Percentiles rank a stretch among this genome's conserved stretches.
Conservation (phyloP, 2,113 vertebrate species). For the Turnix velox region DNA sequence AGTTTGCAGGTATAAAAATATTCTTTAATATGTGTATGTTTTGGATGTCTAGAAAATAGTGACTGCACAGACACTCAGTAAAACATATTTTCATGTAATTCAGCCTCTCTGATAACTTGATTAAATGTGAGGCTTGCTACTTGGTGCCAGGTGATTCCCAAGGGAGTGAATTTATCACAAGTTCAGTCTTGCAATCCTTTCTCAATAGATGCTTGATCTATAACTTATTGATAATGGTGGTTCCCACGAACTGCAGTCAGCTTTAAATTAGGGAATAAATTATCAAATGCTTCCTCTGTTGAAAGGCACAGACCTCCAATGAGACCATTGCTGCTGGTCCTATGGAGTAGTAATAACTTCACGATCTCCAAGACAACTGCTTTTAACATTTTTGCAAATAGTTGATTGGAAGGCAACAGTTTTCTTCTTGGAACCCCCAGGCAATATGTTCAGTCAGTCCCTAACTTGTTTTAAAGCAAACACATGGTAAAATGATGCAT, state of each 20-base stretch:
- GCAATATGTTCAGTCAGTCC: not conserved
- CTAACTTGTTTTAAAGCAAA: not conserved
- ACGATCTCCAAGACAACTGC: not conserved
- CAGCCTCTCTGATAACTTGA: conserved; percentile 8
- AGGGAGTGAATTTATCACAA: conserved; percentile 26
- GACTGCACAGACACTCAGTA: not conserved
- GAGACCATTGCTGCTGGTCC: not conserved
- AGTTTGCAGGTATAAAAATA: not conserved
- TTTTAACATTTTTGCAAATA: not conserved
- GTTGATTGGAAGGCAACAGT: not conserved
- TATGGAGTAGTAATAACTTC: not conserved
- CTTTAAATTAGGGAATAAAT: not conserved
- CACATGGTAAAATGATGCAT: not conserved
- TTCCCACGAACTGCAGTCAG: not conserved
- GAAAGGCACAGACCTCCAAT: not conserved
- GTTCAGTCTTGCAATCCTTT: conserved; percentile 1
- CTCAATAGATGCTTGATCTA: conserved; percentile 17
- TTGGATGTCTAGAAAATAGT: not conserved
- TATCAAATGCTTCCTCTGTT: not conserved
- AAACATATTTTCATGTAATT: not conserved
- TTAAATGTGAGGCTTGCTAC: not conserved
- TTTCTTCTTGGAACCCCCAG: not conserved
- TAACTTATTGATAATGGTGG: not conserved
- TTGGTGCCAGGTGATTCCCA: conserved; percentile 45
- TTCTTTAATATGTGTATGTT: not conserved